phyloP scores from a whole-genome alignment of 2,888 invertebrate species.

The Synanthedon formicaeformis region DNA sequence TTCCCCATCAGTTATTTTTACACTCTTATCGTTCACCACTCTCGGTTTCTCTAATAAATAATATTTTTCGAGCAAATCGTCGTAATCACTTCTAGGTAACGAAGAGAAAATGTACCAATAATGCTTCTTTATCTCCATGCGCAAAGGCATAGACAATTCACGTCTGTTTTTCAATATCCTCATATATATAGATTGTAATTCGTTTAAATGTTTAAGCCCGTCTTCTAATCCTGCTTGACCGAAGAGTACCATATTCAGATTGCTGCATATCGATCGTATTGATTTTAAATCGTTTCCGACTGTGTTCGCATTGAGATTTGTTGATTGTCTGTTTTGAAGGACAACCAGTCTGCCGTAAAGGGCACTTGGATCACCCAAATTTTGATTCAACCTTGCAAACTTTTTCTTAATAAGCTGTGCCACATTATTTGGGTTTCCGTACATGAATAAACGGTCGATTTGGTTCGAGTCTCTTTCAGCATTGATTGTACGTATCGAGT shows the following conservation, averaged over 20 bases:
- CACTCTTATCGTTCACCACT: constrained; percentile 14
- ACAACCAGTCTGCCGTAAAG: constrained; percentile 51
- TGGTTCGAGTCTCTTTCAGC: not conserved
- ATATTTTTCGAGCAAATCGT: constrained; percentile 38
- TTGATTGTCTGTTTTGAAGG: constrained; percentile 51
- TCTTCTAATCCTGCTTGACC: constrained; percentile 71
- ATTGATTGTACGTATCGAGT: not conserved
- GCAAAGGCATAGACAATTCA: constrained; percentile 39
- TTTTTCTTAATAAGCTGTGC: constrained; percentile 38
- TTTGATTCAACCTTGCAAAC: constrained; percentile 41
- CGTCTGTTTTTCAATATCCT: constrained; percentile 34
- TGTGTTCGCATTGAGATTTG: constrained; percentile 41
- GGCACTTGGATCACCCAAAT: constrained; percentile 63
- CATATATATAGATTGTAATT: constrained; percentile 41
- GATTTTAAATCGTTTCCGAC: constrained; percentile 35
- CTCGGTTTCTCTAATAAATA: constrained; percentile 15
- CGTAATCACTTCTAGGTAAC: constrained; percentile 45
- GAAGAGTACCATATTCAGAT: constrained; percentile 70
- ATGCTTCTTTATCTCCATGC: constrained; percentile 62
- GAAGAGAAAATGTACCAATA: constrained; percentile 65
- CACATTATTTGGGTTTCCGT: constrained; percentile 36
- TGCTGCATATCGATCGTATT: constrained; percentile 56
- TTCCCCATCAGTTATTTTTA: not conserved
- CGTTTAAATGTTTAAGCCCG: constrained; percentile 55
- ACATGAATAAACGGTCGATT: constrained; percentile 1